phyloP scores from a whole-genome alignment of 1,140 invertebrate genomes.

The Eueides isabella region DNA sequence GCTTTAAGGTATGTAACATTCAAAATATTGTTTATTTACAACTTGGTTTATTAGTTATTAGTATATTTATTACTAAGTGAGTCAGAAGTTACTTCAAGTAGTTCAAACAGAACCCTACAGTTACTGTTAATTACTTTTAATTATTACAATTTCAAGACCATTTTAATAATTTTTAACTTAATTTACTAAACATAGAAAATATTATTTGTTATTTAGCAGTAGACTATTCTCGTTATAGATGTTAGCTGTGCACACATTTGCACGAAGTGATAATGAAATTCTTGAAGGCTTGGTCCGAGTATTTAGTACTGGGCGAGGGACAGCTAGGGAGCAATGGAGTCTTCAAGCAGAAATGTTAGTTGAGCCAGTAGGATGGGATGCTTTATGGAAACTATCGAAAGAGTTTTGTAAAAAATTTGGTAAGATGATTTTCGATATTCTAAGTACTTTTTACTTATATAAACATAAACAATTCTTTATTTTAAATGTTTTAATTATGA shows the following conservation, averaged over 20 bases:
- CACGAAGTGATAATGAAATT: constrained; percentile 64
- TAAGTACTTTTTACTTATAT: background rate
- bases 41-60: no score
- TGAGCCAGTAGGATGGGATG: constrained; percentile 75
- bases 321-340: constrained; percentile 67
- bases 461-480: no score
- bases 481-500: no score
- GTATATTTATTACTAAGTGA: no score
- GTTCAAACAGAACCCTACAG: no score
- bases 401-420: constrained; percentile 76
- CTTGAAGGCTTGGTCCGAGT: constrained; percentile 64
- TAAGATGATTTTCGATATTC: constrained; percentile 40
- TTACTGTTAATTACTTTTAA: background rate
- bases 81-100: no score
- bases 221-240: constrained; percentile 44
- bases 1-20: background rate
- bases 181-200: background rate
- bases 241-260: constrained; percentile 68
- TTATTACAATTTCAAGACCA: background rate
- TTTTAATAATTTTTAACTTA: background rate
- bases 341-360: constrained; percentile 68
- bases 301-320: constrained; percentile 62
- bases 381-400: constrained; percentile 75
- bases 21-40: background rate
- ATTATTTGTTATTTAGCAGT: background rate